phyloP scores from a whole-genome alignment of 2,888 invertebrate genomes.

The Galerucella nymphaeae region DNA sequence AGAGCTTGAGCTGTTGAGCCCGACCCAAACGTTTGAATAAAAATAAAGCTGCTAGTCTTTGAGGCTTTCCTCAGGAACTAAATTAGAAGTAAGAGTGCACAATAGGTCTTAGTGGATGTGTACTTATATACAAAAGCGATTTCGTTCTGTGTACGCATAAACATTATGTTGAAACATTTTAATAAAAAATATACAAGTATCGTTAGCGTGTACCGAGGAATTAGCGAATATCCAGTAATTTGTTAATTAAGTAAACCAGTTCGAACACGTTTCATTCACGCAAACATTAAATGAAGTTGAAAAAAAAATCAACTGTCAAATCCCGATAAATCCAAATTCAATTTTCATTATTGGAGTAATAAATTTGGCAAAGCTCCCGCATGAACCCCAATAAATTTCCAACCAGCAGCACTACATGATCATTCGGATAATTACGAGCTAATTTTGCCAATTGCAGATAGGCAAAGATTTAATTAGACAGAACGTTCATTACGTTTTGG shows the following conservation, averaged over 20 bases:
- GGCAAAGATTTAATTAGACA: conserved; percentile 22
- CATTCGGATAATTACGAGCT: conserved; percentile 30
- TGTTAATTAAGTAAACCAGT: background rate
- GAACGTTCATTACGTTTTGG: background rate
- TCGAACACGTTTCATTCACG: background rate
- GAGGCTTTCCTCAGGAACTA: no score
- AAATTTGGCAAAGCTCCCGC: conserved; percentile 24
- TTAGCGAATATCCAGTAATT: background rate
- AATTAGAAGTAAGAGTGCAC: no score
- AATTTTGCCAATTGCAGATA: conserved; percentile 33
- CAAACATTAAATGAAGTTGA: background rate
- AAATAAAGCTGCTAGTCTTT: no score
- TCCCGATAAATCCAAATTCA: conserved; percentile 10
- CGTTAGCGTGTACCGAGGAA: no score
- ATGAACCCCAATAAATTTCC: conserved; percentile 24
- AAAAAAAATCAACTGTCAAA: background rate
- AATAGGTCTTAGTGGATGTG: no score
- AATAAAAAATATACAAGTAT: no score
- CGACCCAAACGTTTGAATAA: no score
- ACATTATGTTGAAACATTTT: no score
- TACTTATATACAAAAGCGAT: no score
- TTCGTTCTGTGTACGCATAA: no score
- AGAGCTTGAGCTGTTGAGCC: no score
- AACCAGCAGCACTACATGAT: conserved; percentile 30
- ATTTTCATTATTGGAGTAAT: conserved; percentile 34